Evolutionary conservation across 2,888 invertebrate species (phyloP), one percentile per base, ranked within the genome.

Genomic region (Lithosia quadra): DNA sequence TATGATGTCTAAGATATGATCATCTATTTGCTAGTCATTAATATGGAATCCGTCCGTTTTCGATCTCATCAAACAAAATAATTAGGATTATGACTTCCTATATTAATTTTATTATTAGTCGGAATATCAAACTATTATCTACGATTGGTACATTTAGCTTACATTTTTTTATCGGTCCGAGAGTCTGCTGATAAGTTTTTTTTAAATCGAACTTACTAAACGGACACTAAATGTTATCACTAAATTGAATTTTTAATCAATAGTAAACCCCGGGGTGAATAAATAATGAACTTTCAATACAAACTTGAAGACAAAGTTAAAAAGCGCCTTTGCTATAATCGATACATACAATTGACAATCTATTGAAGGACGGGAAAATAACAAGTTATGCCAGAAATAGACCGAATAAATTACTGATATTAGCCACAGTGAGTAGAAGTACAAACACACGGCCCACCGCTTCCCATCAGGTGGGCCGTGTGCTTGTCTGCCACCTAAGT

Each of bases 191-290:
- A 5, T 28, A 28, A 5, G 28, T 28, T 28, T 28, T 28, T 28
- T 28, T 28, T 28, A 28, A 28, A 28, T 4, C 3, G 5, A 28
- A 28, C 28, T 28, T 28, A 28, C 28, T 39, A 13, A 39, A 39
- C 10, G 10, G 9, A 15, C 15, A 39, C 11, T 39, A 15, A 13
- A 49, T 49, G 11, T 9, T 15, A 15, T 4, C 15, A 49, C 1
- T 49, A 13, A 49, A 15, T 5, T 13, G 4, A 18, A 49, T 18
- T 7, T n/a, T 15, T 15, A 5, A 1, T 67, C 28, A 56, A 67
- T 28, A 62, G 56, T 62, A 62, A 67, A 21, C 39, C 43, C 10
- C 39, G 63, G 67, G 67, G 67, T 67, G 67, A 57, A 67, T 67
- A 58, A 56, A 43, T 67, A 67, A 67, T 67, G 63, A 63, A 43